These are phyloP conservation scores for Trichosurus vulpecula DNA, from an alignment of 2,797 vertebrate genomes.

Conservation along the genomic window DNA sequence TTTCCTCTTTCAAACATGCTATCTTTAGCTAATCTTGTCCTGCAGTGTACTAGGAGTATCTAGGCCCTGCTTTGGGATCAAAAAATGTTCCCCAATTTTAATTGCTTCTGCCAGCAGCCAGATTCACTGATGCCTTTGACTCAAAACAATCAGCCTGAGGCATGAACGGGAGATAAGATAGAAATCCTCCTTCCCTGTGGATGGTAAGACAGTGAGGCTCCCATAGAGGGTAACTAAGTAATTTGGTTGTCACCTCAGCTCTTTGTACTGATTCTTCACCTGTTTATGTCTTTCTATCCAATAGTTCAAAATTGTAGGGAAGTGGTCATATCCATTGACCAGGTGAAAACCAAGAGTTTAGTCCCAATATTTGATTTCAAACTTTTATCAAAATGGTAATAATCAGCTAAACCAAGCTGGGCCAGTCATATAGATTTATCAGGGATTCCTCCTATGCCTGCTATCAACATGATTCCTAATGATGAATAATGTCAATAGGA, in stretches of 20 bases:
- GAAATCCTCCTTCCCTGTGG: no score
- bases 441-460: background rate
- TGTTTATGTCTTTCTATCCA: background rate
- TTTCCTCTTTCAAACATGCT: background rate
- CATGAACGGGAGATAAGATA: background rate
- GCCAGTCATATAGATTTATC: constrained; percentile 4
- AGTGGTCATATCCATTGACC: background rate
- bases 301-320: background rate
- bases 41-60: background rate
- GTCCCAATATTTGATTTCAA: background rate
- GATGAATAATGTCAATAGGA: background rate
- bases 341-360: background rate
- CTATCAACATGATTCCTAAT: background rate
- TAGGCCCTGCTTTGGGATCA: background rate
- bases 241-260: background rate
- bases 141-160: background rate
- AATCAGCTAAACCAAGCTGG: background rate
- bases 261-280: background rate
- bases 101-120: background rate
- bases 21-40: background rate
- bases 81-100: background rate
- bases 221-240: background rate
- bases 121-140: background rate
- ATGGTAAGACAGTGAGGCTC: background rate
- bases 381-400: background rate